Evolutionary conservation across 2,888 invertebrate species (phyloP), one percentile per base, ranked within the genome.

Genomic region (Microctonus brassicae): DNA sequence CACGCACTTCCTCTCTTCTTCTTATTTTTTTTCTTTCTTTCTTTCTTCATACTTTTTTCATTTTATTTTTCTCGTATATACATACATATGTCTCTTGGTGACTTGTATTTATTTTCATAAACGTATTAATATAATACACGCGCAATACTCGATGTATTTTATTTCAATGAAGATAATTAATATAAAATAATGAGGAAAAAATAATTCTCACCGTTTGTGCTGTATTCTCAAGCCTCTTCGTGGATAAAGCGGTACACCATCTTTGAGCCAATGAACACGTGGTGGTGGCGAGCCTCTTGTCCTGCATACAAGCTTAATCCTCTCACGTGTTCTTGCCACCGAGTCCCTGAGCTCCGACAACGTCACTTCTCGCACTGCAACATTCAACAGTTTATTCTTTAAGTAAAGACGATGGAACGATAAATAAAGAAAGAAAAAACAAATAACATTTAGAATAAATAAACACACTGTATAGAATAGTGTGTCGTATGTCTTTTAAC

Each of bases 341-440:
- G 87, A 86, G 85, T 87, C 87, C 81, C 86, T 86, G 82, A 87
- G 86, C 80, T 87, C 87, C 78, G 87, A 86, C 83, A 87, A 84
- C 81, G 86, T 85, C 78, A 87, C 86, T 83, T 86, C 86, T 78
- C 85, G 78, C 79, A 87, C 87, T 87, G 87, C 33, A 81, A 82
- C 74, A 72, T 72, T 39, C 33, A 74, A 66, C 29, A 65, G 58
- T 63, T 57, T 60, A 52, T 66, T 61, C 60, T 22, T n/a, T 61
- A 22, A 70, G 62, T 39, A 64, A 42, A 55, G 69, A 66, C 29
- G 11, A 39, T 11, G n/a, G n/a, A n/a, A n/a, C n/a, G n/a, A 61
- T n/a, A 33, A 61, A 58, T 11, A 52, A 69, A 52, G 11, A 20
- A 70, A n/a, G n/a, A n/a, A n/a, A n/a, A n/a, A n/a, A n/a, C n/a